These are phyloP conservation scores for Balanococcus diminutus DNA, from an alignment of 2,888 invertebrate genomes.

Conservation along the genomic window DNA sequence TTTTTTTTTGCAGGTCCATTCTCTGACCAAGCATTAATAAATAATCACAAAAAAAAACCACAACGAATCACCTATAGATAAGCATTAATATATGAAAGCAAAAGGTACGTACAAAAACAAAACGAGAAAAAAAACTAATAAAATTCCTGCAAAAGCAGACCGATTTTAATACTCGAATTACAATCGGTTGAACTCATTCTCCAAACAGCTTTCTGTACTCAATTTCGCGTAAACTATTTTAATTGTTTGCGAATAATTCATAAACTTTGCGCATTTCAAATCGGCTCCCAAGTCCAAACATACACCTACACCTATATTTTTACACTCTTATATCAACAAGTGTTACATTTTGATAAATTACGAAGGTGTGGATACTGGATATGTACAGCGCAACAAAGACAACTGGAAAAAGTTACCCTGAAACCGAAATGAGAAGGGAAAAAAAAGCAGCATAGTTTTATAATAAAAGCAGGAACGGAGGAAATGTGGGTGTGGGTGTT, in stretches of 20 bases:
- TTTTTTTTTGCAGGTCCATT: too few relatives aligned
- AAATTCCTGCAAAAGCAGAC: neutral
- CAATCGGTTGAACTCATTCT: neutral
- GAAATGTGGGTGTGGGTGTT: slow-evolving; percentile 54
- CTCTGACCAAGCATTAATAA: too few relatives aligned
- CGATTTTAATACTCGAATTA: neutral
- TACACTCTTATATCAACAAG: slow-evolving; percentile 41
- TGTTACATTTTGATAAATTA: slow-evolving; percentile 53
- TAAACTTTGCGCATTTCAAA: neutral
- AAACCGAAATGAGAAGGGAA: neutral
- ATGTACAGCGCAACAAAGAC: slow-evolving; percentile 23
- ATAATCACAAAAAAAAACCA: too few relatives aligned
- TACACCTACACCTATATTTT: slow-evolving; percentile 1
- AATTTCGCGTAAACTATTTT: neutral
- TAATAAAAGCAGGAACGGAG: slow-evolving; percentile 48
- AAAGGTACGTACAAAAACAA: too few relatives aligned
- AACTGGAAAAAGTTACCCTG: neutral
- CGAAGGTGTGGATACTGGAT: slow-evolving; percentile 16
- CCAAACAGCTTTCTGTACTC: neutral
- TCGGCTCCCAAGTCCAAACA: neutral
- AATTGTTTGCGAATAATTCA: slow-evolving; percentile 49
- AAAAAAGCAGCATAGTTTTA: slow-evolving; percentile 30
- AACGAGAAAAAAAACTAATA: neutral
- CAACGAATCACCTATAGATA: too few relatives aligned
- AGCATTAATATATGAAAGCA: too few relatives aligned